Conservation (phyloP, 2,888 invertebrate genomes). For the Caenorhabditis doughertyi region DNA sequence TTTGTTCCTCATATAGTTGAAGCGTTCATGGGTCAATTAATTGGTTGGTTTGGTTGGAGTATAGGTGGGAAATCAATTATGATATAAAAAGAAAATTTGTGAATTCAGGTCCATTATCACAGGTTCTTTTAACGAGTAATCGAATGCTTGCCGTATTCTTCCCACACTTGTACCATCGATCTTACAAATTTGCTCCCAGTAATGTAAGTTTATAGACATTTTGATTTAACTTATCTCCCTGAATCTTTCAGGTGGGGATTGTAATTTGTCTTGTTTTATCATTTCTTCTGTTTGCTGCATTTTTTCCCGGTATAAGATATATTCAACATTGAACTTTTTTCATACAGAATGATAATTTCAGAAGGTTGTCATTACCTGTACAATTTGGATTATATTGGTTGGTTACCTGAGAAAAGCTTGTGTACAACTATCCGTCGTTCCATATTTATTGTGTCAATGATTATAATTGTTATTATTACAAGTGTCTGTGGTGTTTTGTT, state of each 20-base stretch:
- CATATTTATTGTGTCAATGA: slow-evolving; percentile 45
- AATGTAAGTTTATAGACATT: slow-evolving; percentile 13
- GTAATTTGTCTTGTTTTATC: slow-evolving; percentile 20
- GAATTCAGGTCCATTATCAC: slow-evolving; percentile 52
- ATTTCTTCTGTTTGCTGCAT: slow-evolving; percentile 34
- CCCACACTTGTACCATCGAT: slow-evolving; percentile 35
- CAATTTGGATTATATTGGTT: slow-evolving; percentile 39
- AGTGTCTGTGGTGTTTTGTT: slow-evolving; percentile 34
- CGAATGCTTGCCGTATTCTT: slow-evolving; percentile 49
- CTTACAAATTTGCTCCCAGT: slow-evolving; percentile 37
- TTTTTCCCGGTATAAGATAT: slow-evolving; percentile 54
- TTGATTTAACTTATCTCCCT: not conserved
- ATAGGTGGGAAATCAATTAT: slow-evolving; percentile 18
- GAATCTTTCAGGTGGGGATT: slow-evolving; percentile 35
- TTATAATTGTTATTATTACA: slow-evolving; percentile 41
- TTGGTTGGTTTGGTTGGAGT: slow-evolving; percentile 59
- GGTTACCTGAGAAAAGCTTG: slow-evolving; percentile 48
- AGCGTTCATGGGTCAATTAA: slow-evolving; percentile 52
- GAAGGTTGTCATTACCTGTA: slow-evolving; percentile 55
- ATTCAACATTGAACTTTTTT: too few relatives aligned
- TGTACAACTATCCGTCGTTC: slow-evolving; percentile 43
- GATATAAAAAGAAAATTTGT: not conserved
- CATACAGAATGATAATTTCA: slow-evolving; percentile 3
- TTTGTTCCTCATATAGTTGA: slow-evolving; percentile 53
- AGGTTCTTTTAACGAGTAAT: slow-evolving; percentile 53